Conservation (phyloP, 2,797 vertebrate species). For the Lophotriccus pileatus region DNA sequence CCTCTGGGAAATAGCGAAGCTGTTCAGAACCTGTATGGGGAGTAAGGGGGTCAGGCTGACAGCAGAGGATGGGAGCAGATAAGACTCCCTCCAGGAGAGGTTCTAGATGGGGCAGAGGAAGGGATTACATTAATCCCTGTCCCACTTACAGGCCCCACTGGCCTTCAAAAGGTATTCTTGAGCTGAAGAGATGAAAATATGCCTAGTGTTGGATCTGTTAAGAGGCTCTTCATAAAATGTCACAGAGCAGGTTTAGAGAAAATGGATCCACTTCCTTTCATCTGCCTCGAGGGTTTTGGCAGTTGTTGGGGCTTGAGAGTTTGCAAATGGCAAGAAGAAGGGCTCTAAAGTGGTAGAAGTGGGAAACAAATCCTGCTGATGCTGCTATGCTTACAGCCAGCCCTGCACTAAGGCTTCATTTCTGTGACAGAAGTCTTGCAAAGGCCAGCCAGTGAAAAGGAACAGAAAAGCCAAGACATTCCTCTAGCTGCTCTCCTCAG, state of each 20-base stretch:
- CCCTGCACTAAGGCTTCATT: not conserved
- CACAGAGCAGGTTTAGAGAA: conserved; percentile 66
- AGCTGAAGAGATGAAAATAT: conserved; percentile 77
- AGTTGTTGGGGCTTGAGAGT: conserved; percentile 28
- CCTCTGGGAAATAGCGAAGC: not conserved
- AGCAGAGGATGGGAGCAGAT: conserved; percentile 31
- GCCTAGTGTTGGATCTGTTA: conserved; percentile 78
- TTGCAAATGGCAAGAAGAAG: conserved; percentile 67
- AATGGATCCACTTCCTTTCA: conserved; percentile 78
- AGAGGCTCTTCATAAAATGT: conserved; percentile 76
- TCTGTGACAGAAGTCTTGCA: not conserved
- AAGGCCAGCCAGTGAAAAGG: conserved; percentile 1
- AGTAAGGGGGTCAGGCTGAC: not conserved
- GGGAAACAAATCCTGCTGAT: conserved; percentile 29
- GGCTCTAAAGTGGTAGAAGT: conserved; percentile 34
- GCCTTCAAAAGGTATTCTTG: conserved; percentile 81
- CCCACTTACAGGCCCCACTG: conserved; percentile 50
- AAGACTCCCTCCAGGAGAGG: conserved; percentile 46
- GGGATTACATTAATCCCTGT: conserved; percentile 65
- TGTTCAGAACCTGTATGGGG: not conserved
- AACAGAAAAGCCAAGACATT: not conserved
- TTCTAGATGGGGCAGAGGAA: conserved; percentile 35
- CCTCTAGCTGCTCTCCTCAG: not conserved
- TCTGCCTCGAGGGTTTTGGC: conserved; percentile 55
- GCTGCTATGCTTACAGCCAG: not conserved